phyloP scores from a whole-genome alignment of 2,888 invertebrate species.

The Asteroscopus sphinx region DNA sequence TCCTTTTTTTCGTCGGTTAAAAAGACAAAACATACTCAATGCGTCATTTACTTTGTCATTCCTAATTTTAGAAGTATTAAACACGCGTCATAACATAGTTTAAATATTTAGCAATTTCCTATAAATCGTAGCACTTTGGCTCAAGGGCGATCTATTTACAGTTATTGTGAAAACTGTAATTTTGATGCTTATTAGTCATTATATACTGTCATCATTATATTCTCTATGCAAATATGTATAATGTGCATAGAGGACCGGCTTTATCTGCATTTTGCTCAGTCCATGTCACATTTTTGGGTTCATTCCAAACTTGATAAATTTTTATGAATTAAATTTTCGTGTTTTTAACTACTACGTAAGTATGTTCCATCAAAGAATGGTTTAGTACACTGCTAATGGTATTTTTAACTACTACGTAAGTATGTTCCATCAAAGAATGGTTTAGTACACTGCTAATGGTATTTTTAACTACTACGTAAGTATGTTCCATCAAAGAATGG shows the following conservation, averaged over 20 bases:
- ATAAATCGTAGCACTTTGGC: conserved; percentile 3
- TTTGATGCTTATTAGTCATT: conserved; percentile 17
- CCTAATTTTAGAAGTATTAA: neutral
- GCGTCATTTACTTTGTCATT: conserved; percentile 1
- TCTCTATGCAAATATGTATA: neutral
- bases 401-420: too few relatives aligned
- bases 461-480: too few relatives aligned
- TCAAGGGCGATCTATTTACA: conserved; percentile 42
- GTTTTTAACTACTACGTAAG: conserved; percentile 19
- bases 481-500: too few relatives aligned
- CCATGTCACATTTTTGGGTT: conserved; percentile 40
- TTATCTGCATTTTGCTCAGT: conserved; percentile 11
- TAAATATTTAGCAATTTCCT: conserved; percentile 20
- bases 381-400: conserved; percentile 21
- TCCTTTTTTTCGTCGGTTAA: too few relatives aligned
- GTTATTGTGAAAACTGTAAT: conserved; percentile 20
- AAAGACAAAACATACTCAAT: neutral
- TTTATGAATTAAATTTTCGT: conserved; percentile 21
- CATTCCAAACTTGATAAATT: conserved; percentile 39
- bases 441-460: too few relatives aligned
- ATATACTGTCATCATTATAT: conserved; percentile 12
- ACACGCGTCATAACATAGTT: conserved; percentile 6
- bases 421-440: too few relatives aligned
- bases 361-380: conserved; percentile 15
- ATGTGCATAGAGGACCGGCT: neutral